Base-by-base conservation (phyloP, 92 coral and sea anemone genomes). In the Scolanthus callimorphus region DNA sequence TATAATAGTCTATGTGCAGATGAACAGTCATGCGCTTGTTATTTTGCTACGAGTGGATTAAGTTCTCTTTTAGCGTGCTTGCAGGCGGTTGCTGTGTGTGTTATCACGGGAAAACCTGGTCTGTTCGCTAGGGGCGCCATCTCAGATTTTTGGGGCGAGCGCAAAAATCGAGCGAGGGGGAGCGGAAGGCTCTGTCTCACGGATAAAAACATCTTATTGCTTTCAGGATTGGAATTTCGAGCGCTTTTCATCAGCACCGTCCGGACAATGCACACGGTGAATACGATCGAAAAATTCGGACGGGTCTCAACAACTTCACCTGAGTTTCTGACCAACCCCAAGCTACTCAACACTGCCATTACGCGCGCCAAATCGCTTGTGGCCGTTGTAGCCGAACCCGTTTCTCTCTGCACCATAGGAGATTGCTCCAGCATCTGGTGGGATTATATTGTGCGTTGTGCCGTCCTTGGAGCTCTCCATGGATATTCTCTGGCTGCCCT, bases 311-410 rank as follows among this genome's bases (percentile, higher is more conserved):
- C n/a, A n/a, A n/a, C n/a, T n/a, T n/a, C n/a, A n/a, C n/a, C n/a
- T n/a, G 90, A 87, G 73, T 87, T 87, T 25, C 66, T 87, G 49
- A 77, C 95, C 0, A 90, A 87, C 37, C 90, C 90, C 20, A 87
- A 76, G 57, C 70, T 91, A 4, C 64, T 91, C 29, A 77, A 88
- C 65, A 91, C 97, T 1, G 97, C 97, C 21, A 77, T 91, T 27
- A 91, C 97, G 15, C 86, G 97, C 20, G 97, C 97, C 12, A 74
- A 75, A 73, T 91, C 91, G 22, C 64, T 88, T 51, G 80, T 91
- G 11, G 97, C 92, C 9, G 97, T 91, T 3, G 89, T 91, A 8
- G 97, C 96, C 15, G 97, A 91, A 24, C 97, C 97, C 6, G 79
- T 91, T 4, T 80, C 96, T 4, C 82, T 91, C 20, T 91, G 96